These are phyloP conservation scores for Cosmopolites sordidus DNA, from an alignment of 2,888 invertebrate species.

Conservation along the genomic window DNA sequence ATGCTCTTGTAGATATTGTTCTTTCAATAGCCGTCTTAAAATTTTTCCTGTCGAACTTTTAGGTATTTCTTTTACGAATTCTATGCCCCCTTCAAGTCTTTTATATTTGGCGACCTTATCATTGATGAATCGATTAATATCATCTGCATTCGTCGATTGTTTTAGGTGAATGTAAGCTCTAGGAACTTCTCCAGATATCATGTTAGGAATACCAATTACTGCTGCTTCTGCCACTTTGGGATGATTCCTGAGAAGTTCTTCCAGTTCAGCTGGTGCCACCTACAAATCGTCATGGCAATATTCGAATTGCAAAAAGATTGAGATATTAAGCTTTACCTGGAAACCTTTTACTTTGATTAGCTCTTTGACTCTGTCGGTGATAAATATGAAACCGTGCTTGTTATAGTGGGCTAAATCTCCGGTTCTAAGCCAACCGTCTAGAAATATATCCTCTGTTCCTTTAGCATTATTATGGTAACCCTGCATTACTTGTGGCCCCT, in stretches of 20 bases:
- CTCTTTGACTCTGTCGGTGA: slow-evolving; percentile 76
- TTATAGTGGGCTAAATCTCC: slow-evolving; percentile 59
- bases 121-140: slow-evolving; percentile 60
- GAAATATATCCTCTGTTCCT: slow-evolving; percentile 66
- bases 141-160: slow-evolving; percentile 46
- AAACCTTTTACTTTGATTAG: too few species aligned
- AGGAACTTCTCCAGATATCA: slow-evolving; percentile 67
- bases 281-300: slow-evolving; percentile 48
- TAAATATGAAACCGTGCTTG: slow-evolving; percentile 56
- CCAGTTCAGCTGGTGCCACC: slow-evolving; percentile 87
- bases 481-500: not conserved
- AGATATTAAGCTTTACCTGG: slow-evolving; percentile 48
- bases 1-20: too few species aligned
- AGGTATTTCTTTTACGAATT: slow-evolving; percentile 54
- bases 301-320: not conserved
- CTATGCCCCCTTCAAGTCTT: slow-evolving; percentile 56
- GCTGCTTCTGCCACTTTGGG: slow-evolving; percentile 75
- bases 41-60: slow-evolving; percentile 60
- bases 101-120: slow-evolving; percentile 73
- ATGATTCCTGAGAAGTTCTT: slow-evolving; percentile 66
- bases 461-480: slow-evolving; percentile 36
- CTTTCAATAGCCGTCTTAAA: slow-evolving; percentile 48
- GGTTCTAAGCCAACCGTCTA: slow-evolving; percentile 71
- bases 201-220: slow-evolving; percentile 73
- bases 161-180: slow-evolving; percentile 63